phyloP scores from a whole-genome alignment of 2,888 invertebrate genomes.

The Aphodius sticticus region DNA sequence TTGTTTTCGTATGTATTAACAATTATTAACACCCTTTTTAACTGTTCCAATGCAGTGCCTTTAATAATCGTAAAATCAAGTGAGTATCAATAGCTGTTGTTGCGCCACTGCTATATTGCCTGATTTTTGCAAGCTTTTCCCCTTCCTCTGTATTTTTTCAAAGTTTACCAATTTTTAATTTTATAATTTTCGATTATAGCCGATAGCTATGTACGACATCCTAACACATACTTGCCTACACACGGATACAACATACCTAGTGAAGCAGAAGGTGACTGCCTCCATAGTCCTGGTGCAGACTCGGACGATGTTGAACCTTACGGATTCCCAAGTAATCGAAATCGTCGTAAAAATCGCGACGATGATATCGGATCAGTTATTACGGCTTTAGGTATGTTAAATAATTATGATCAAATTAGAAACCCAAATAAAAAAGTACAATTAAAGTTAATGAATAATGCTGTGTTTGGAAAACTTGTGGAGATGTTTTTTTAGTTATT shows the following conservation, averaged over 20 bases:
- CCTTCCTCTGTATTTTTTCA: background rate
- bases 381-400: slow-evolving; percentile 67
- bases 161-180: background rate
- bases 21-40: slow-evolving; percentile 40
- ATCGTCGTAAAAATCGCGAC: slow-evolving; percentile 61
- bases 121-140: slow-evolving; percentile 9
- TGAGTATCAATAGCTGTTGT: slow-evolving; percentile 54
- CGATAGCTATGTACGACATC: slow-evolving; percentile 81
- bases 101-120: background rate
- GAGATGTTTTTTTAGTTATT: background rate
- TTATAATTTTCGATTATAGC: slow-evolving; percentile 44
- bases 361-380: slow-evolving; percentile 75
- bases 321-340: slow-evolving; percentile 61
- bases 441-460: too few relatives aligned
- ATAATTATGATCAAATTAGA: background rate
- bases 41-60: slow-evolving; percentile 63
- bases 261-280: slow-evolving; percentile 68
- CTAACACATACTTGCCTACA: slow-evolving; percentile 81
- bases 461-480: too few relatives aligned
- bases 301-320: slow-evolving; percentile 63
- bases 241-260: slow-evolving; percentile 71
- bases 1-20: background rate
- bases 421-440: too few relatives aligned
- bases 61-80: slow-evolving; percentile 65
- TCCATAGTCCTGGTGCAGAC: slow-evolving; percentile 58